These are phyloP conservation scores for Orestias chungarensis DNA, from an alignment of 2,797 vertebrate species.

Conservation along the genomic window DNA sequence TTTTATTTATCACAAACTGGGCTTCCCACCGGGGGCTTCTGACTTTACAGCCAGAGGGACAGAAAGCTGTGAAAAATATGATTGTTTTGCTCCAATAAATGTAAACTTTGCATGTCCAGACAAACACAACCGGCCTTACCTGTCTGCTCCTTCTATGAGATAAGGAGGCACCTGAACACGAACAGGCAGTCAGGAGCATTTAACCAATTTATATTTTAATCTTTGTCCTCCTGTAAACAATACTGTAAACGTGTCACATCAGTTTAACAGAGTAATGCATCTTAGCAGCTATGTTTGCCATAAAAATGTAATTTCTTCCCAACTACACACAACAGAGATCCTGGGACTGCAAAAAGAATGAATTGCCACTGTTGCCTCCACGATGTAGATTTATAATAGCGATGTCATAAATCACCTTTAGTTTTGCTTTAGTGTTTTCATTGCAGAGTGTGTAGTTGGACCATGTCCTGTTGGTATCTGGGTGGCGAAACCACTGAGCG, in stretches of 20 bases:
- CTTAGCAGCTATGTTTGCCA: not conserved
- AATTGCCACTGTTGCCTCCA: constrained; percentile 8
- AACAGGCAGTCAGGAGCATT: constrained; percentile 1
- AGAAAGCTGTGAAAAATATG: constrained; percentile 1
- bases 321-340: not conserved
- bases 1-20: constrained; percentile 1
- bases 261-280: constrained; percentile 1
- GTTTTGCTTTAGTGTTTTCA: constrained; percentile 88
- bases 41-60: constrained; percentile 4
- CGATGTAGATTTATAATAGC: constrained; percentile 22
- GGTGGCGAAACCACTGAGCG: constrained; percentile 94
- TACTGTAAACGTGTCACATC: not conserved
- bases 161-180: constrained; percentile 5
- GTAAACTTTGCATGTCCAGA: constrained; percentile 15
- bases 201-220: constrained; percentile 6
- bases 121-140: constrained; percentile 18
- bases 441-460: constrained; percentile 97
- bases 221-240: constrained; percentile 12
- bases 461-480: constrained; percentile 94
- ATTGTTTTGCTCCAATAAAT: constrained; percentile 25
- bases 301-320: constrained; percentile 1
- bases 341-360: constrained; percentile 23
- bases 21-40: constrained; percentile 10
- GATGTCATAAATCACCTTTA: constrained; percentile 81
- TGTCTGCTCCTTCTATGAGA: not conserved